Base-by-base conservation (phyloP, 2,797 vertebrate species). In the Glossophaga mutica region DNA sequence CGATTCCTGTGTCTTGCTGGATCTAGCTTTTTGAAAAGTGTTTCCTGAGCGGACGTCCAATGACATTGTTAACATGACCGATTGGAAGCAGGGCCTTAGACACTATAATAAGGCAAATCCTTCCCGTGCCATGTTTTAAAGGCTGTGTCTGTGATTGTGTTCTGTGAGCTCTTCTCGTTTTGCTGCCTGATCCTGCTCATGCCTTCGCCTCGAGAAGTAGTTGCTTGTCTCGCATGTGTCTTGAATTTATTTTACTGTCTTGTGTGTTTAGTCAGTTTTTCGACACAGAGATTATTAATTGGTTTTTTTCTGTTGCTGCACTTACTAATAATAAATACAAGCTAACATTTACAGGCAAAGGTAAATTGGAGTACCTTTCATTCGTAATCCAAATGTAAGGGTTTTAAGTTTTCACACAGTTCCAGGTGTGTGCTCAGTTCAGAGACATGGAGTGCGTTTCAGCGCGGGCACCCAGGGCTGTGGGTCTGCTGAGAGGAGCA, bases 221-320 rank as follows among this genome's bases (percentile, higher is more conserved):
- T 96, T 98, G 98, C 98, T 98, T 98, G 98, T 98, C 85, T 98
- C 62, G 98, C 98, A 99, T 98, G 98, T 94, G 89, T 94, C 94
- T 96, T 97, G 42, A 97, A 90, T 91, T 98, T 97, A 67, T 87
- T 94, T 34, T 96, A 67, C 96, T 98, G 77, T 97, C 84, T 96
- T 98, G 94, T 96, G 87, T 96, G 77, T 97, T 97, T 95, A 77
- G 78, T 97, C 90, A 85, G 48, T 97, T 92, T 97, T 97, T 94
- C 34, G 57, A 96, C 94, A 34, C 96, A 97, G 97, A 96, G 96
- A 97, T 98, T 98, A 98, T 97, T 95, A 98, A 98, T 98, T 98
- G 98, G 98, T 98, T 98, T 97, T 97, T 98, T 98, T 98, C 84
- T 98, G 98, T 98, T 98, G 98, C 98, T 98, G 98, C 98, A 98